Evolutionary conservation across 2,113 vertebrate genomes (phyloP).

Genomic region (human): GRCh38 chr14:33045001-33045500

Average conservation of each 20-base stretch:
- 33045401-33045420: neutral
- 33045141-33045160: neutral
- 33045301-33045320: neutral
- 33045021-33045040: neutral
- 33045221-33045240: neutral
- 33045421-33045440: constrained; percentile 18
- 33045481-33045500: neutral
- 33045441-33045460: constrained; percentile 5
- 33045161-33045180: neutral
- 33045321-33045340: neutral
- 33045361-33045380: neutral
- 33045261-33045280: neutral
- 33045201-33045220: neutral
- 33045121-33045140: neutral
- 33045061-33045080: neutral
- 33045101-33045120: neutral
- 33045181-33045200: neutral
- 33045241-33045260: neutral
- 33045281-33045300: neutral
- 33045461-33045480: neutral
- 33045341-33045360: neutral
- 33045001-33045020: neutral
- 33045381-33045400: neutral
- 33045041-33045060: neutral
- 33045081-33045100: neutral